Evolutionary conservation across 1,140 invertebrate genomes (phyloP).

Genomic region (Rhyzopertha dominica): DNA sequence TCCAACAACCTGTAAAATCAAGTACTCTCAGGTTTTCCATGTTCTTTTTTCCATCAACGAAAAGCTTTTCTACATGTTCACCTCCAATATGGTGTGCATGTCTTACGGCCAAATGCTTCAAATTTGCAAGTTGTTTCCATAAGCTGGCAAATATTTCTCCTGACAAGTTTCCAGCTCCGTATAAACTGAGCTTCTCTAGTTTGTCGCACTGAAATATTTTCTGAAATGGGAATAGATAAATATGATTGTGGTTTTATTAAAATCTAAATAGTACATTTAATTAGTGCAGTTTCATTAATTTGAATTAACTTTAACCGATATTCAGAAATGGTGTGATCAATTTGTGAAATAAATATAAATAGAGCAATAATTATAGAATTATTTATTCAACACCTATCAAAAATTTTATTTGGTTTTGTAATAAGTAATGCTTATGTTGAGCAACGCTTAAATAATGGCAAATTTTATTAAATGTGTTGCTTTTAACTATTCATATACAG

Average conservation of each 20-base stretch:
- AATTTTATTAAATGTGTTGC: too few species aligned
- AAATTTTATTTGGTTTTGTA: too few species aligned
- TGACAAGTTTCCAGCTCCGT: slow-evolving; percentile 18
- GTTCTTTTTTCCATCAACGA: slow-evolving; percentile 9
- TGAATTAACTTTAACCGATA: not conserved
- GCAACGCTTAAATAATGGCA: too few species aligned
- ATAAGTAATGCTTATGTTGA: too few species aligned
- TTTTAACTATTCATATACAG: too few species aligned
- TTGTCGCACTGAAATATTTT: slow-evolving; percentile 16
- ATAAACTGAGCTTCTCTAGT: slow-evolving; percentile 18
- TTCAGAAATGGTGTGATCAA: not conserved
- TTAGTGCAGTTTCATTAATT: too few species aligned
- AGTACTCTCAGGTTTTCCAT: slow-evolving; percentile 17
- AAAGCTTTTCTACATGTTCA: slow-evolving; percentile 13
- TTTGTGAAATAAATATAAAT: slow-evolving; percentile 2
- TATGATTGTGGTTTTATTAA: slow-evolving; percentile 4
- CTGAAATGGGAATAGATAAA: slow-evolving; percentile 10
- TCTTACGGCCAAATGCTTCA: slow-evolving; percentile 20
- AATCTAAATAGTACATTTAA: too few species aligned
- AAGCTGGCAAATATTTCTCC: slow-evolving; percentile 16
- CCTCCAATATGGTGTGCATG: slow-evolving; percentile 19
- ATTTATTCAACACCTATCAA: too few species aligned
- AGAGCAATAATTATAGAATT: slow-evolving; percentile 8
- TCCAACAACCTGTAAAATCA: slow-evolving; percentile 23
- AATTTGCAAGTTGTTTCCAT: slow-evolving; percentile 12